Evolutionary conservation across 1,140 invertebrate species (phyloP).

Genomic region (Zaprionus davidi): DNA sequence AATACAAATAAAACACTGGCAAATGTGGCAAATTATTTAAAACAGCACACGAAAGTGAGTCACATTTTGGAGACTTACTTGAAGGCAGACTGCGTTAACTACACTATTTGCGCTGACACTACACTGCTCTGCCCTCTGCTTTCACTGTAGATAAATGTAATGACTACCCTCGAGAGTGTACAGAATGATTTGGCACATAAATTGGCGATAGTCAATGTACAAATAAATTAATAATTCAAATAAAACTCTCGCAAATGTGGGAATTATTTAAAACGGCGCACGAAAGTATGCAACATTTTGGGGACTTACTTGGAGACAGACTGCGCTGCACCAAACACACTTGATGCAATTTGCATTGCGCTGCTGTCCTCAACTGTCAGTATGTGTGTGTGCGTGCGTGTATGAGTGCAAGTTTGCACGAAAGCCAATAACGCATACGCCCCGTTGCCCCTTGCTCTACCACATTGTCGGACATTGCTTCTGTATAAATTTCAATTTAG

Average conservation of each 20-base stretch:
- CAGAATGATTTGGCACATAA: neutral
- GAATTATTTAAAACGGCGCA: neutral
- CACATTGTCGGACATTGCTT: conserved; percentile 11
- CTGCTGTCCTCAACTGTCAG: conserved; percentile 33
- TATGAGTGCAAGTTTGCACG: conserved; percentile 40
- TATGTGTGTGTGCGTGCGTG: neutral
- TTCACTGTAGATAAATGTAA: conserved; percentile 39
- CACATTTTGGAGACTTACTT: neutral
- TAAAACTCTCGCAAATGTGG: conserved; percentile 6
- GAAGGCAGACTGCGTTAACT: too few species aligned
- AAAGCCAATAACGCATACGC: conserved; percentile 46
- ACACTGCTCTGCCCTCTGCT: too few species aligned
- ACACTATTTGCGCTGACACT: too few species aligned
- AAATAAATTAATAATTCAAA: neutral
- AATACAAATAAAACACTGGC: conserved; percentile 8
- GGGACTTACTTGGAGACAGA: too few species aligned
- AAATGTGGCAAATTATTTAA: neutral
- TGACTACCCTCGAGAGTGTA: conserved; percentile 9
- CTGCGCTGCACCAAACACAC: conserved; percentile 44
- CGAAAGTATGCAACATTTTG: too few species aligned
- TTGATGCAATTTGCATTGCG: conserved; percentile 74
- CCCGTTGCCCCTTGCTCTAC: conserved; percentile 11
- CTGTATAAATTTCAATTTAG: conserved; percentile 77
- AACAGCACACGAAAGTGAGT: neutral
- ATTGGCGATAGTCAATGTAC: neutral